Evolutionary conservation across 2,888 invertebrate genomes (phyloP).

Genomic region (Drosophila algonquin): DNA sequence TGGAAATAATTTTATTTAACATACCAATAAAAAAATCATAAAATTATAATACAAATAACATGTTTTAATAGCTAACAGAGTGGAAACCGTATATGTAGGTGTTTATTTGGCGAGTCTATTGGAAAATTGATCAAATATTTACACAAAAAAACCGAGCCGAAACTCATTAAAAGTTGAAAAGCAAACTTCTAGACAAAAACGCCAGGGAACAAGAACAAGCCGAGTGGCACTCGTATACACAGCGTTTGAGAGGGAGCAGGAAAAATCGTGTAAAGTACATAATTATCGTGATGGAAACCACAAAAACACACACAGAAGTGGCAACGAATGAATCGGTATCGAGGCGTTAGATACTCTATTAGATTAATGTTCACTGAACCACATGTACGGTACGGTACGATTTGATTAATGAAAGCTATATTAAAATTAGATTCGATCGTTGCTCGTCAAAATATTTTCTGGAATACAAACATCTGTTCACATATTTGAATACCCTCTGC

Average conservation of each 20-base stretch:
- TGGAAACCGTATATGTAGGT: constrained; percentile 18
- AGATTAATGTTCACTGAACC: no score
- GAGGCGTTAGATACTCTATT: no score
- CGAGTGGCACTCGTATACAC: background rate
- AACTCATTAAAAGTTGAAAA: constrained; percentile 38
- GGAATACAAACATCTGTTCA: no score
- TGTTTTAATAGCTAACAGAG: constrained; percentile 15
- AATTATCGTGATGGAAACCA: background rate
- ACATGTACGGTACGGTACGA: no score
- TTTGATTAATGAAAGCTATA: no score
- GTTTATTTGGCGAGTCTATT: constrained; percentile 46
- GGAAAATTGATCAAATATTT: constrained; percentile 49
- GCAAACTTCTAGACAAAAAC: constrained; percentile 31
- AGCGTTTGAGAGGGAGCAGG: constrained; percentile 5
- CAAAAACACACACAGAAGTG: no score
- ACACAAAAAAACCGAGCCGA: constrained; percentile 33
- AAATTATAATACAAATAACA: constrained; percentile 26
- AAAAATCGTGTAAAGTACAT: constrained; percentile 5
- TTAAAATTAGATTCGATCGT: background rate
- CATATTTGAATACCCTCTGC: no score
- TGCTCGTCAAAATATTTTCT: background rate
- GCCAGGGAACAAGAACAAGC: constrained; percentile 22
- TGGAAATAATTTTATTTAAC: constrained; percentile 14
- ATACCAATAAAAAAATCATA: constrained; percentile 20
- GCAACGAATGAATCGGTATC: no score